Percentiles rank a stretch among this genome's conserved stretches.
phyloP scores from a whole-genome alignment of 2,113 vertebrate genomes.

The Amphiprion ocellaris region DNA sequence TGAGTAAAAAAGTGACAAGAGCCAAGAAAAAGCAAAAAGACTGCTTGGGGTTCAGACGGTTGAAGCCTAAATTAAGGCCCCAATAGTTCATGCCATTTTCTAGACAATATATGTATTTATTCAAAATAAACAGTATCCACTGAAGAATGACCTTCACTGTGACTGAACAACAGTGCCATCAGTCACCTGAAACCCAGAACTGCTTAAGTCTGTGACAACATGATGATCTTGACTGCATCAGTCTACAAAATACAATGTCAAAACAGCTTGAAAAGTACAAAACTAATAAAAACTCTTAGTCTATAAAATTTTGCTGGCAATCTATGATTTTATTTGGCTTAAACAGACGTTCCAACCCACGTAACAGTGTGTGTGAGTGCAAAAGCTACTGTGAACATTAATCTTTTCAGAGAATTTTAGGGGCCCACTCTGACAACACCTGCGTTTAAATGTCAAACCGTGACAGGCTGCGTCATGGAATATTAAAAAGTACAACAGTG shows the following conservation, averaged over 20 bases:
- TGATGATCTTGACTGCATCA: conserved; percentile 6
- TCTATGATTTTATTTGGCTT: not conserved
- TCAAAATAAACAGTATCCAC: not conserved
- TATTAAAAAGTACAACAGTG: conserved; percentile 25
- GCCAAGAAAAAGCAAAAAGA: too few relatives aligned
- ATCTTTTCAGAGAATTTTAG: not conserved
- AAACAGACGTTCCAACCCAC: not conserved
- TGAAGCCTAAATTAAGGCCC: not conserved
- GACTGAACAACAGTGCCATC: conserved; percentile 22
- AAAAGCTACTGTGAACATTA: not conserved
- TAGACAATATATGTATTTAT: not conserved
- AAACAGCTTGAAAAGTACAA: not conserved
- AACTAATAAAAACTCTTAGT: not conserved
- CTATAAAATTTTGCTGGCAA: not conserved
- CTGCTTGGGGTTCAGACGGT: not conserved
- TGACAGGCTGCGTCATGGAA: conserved; percentile 15
- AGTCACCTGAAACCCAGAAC: conserved; percentile 18
- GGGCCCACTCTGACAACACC: conserved; percentile 6
- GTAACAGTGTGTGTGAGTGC: not conserved
- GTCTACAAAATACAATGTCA: not conserved
- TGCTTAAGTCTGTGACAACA: not conserved
- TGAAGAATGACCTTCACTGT: not conserved
- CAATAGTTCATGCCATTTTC: not conserved
- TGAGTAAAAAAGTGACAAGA: too few relatives aligned
- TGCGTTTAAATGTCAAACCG: conserved; percentile 18